phyloP scores from a whole-genome alignment of 2,113 vertebrate species.

The Okapia johnstoni region DNA sequence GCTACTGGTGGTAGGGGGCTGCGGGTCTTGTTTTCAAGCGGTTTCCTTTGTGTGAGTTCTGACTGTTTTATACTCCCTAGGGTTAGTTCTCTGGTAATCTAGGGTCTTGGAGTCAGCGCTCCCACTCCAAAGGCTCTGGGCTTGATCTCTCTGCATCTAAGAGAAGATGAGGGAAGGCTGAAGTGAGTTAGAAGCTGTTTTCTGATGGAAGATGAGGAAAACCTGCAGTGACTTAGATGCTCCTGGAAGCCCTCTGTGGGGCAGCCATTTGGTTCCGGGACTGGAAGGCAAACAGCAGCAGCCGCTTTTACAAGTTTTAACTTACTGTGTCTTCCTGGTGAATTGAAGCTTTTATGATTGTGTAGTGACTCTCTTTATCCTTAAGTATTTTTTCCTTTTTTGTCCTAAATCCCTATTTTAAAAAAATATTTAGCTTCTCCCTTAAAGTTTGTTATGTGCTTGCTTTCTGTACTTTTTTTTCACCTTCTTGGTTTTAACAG shows the following conservation, averaged over 20 bases:
- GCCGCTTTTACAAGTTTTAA: background rate
- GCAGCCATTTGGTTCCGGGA: background rate
- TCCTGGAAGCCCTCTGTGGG: background rate
- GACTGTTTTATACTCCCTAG: background rate
- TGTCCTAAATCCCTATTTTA: background rate
- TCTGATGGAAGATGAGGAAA: background rate
- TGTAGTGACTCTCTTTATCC: background rate
- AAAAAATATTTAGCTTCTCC: background rate
- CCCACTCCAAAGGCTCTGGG: background rate
- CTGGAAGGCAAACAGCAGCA: background rate
- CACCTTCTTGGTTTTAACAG: background rate
- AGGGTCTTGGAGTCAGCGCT: background rate
- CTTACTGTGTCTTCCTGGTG: background rate
- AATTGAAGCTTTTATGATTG: background rate
- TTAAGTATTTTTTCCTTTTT: background rate
- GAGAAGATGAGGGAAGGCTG: background rate
- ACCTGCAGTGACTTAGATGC: background rate
- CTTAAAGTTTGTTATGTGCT: background rate
- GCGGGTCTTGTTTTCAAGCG: background rate
- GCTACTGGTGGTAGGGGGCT: background rate
- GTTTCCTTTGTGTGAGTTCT: background rate
- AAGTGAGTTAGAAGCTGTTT: background rate
- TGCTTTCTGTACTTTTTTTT: background rate
- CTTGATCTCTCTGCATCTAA: background rate
- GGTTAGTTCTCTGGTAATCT: background rate